These are phyloP conservation scores for Smittia aterrima DNA, from an alignment of 2,888 invertebrate species.

Conservation along the genomic window DNA sequence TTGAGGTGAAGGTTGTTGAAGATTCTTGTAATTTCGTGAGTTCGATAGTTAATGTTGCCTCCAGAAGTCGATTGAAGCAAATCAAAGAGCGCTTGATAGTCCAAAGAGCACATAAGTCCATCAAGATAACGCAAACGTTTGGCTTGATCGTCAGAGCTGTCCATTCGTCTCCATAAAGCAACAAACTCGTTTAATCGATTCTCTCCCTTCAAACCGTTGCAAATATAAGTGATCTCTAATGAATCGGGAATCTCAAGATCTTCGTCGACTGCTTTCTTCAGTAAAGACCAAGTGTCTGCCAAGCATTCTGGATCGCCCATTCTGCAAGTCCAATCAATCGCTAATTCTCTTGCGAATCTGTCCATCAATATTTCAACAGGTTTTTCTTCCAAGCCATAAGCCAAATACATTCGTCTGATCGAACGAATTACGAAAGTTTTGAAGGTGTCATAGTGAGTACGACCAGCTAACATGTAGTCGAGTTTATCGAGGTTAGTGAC, in stretches of 20 bases:
- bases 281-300: background rate
- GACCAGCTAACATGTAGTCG: background rate
- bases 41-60: background rate
- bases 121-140: slow-evolving; percentile 28
- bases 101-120: slow-evolving; percentile 14
- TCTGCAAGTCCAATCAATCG: slow-evolving; percentile 30
- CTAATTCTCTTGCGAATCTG: background rate
- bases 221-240: slow-evolving; percentile 15
- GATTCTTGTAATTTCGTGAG: slow-evolving; percentile 12
- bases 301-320: slow-evolving; percentile 17
- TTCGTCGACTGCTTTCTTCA: background rate
- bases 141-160: background rate
- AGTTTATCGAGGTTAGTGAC: background rate
- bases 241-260: background rate
- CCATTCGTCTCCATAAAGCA: background rate
- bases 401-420: background rate
- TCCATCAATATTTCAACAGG: background rate
- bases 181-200: background rate
- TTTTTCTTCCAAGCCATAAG: background rate
- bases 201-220: slow-evolving; percentile 26
- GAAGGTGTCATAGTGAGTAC: background rate
- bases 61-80: background rate
- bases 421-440: background rate
- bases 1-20: background rate
- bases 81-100: background rate